These are phyloP conservation scores for Caenorhabditis inopinata DNA, from an alignment of 1,140 invertebrate genomes.

Conservation along the genomic window DNA sequence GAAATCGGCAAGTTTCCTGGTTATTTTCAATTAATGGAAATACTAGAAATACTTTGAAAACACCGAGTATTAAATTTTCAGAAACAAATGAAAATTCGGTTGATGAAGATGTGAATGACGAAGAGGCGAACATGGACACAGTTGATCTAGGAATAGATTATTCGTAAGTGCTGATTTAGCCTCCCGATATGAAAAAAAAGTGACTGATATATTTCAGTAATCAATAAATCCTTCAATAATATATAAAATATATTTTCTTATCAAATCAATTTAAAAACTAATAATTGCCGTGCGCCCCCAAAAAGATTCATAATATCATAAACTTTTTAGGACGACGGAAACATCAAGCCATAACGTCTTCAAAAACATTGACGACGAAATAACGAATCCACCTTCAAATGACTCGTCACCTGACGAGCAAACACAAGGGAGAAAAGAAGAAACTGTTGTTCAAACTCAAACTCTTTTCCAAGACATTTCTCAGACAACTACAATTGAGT, in stretches of 20 bases:
- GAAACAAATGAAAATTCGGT: neutral
- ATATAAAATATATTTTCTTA: too few species aligned
- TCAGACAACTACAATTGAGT: neutral
- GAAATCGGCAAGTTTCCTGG: neutral
- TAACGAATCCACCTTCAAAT: too few species aligned
- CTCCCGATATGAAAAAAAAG: too few species aligned
- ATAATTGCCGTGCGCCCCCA: too few species aligned
- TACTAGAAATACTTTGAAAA: neutral
- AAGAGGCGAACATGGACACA: conserved; percentile 14
- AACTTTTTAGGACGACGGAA: neutral
- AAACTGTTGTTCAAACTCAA: neutral
- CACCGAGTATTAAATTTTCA: conserved; percentile 3
- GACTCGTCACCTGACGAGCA: neutral
- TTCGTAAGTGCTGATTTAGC: neutral
- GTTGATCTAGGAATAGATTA: conserved; percentile 6
- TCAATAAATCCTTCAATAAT: too few species aligned
- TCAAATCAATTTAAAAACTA: too few species aligned
- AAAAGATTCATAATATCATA: neutral
- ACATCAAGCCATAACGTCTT: neutral
- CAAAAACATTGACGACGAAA: conserved; percentile 12
- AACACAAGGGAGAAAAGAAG: neutral
- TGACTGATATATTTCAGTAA: too few species aligned
- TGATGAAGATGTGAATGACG: conserved; percentile 21
- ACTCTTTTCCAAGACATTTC: neutral
- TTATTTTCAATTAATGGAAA: neutral